Conservation (phyloP, 2,888 invertebrate species). For the Himalopsyche anomala region DNA sequence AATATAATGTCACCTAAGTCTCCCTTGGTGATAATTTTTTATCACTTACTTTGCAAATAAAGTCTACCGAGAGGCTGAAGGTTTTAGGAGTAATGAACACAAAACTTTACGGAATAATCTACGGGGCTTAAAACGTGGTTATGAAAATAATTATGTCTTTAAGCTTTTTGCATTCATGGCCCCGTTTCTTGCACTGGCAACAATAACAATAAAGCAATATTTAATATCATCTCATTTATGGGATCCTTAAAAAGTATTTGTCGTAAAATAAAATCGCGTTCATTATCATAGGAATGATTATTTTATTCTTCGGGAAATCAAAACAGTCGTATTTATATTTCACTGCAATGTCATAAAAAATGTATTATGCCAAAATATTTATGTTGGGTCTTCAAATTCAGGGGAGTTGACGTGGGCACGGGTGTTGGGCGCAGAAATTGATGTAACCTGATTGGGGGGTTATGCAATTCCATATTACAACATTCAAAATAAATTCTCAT, state of each 20-base stretch:
- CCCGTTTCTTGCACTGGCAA: not conserved
- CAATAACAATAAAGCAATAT: not conserved
- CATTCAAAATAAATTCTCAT: too few species aligned
- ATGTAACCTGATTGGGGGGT: too few species aligned
- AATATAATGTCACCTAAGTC: too few species aligned
- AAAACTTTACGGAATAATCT: too few species aligned
- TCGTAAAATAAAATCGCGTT: not conserved
- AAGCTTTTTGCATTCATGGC: not conserved
- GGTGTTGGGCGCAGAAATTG: not conserved
- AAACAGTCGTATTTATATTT: constrained; percentile 14
- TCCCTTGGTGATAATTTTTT: too few species aligned
- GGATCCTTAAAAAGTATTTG: constrained; percentile 16
- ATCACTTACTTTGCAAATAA: too few species aligned
- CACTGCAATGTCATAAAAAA: constrained; percentile 19
- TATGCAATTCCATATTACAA: too few species aligned
- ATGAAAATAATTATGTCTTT: not conserved
- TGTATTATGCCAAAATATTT: constrained; percentile 28
- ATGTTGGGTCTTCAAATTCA: not conserved
- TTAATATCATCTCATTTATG: not conserved
- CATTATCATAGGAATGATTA: constrained; percentile 8
- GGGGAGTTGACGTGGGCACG: not conserved
- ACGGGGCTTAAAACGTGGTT: not conserved
- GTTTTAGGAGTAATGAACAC: too few species aligned
- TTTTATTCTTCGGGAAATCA: constrained; percentile 21
- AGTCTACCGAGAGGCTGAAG: too few species aligned